These are phyloP conservation scores for Spheniscus humboldti DNA, from an alignment of 2,797 vertebrate genomes.

Conservation along the genomic window DNA sequence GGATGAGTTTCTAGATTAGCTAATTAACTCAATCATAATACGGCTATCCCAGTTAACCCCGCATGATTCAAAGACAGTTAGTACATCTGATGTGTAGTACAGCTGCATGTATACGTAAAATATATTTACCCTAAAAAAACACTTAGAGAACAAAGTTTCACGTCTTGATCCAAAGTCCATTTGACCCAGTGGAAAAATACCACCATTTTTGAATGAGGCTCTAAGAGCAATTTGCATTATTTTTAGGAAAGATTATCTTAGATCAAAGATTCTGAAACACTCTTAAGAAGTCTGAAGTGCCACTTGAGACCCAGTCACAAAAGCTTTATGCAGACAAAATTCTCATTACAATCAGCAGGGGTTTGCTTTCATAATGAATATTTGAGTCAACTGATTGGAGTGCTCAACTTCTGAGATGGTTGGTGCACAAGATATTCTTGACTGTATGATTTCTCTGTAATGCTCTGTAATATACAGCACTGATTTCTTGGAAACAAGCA, in stretches of 20 bases:
- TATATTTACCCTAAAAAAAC: not conserved
- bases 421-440: not conserved
- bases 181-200: not conserved
- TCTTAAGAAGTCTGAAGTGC: conserved; percentile 8
- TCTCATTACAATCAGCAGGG: conserved; percentile 57
- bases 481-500: not conserved
- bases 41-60: not conserved
- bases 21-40: not conserved
- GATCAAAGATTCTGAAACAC: conserved; percentile 16
- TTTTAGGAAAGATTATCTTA: conserved; percentile 24
- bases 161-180: not conserved
- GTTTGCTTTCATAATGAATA: conserved; percentile 39
- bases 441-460: not conserved
- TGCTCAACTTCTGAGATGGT: not conserved
- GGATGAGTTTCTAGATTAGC: not conserved
- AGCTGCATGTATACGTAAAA: not conserved
- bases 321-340: conserved; percentile 47
- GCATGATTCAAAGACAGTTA: not conserved
- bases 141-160: not conserved
- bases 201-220: not conserved
- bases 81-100: not conserved
- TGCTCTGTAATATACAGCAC: not conserved
- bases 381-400: conserved; percentile 58
- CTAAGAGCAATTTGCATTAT: conserved; percentile 12
- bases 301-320: conserved; percentile 28